These are phyloP conservation scores for Micronycteris hirsuta DNA, from an alignment of 2,113 vertebrate genomes.

Conservation along the genomic window DNA sequence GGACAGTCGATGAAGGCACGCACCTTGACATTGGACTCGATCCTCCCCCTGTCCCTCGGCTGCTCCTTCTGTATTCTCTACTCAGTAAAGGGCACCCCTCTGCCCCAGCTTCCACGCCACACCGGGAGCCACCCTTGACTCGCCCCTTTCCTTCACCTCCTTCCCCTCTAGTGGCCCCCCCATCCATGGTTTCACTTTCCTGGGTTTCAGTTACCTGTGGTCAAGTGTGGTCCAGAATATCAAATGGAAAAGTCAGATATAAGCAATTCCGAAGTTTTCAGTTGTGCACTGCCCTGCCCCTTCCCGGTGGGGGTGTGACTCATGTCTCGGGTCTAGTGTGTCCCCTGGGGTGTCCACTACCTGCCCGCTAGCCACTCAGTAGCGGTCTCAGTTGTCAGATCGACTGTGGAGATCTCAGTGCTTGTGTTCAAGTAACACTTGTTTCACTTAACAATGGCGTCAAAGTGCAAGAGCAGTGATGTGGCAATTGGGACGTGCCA, in stretches of 20 bases:
- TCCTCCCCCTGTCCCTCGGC: not conserved
- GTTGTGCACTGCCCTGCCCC: not conserved
- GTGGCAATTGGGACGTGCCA: too few species aligned
- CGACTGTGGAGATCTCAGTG: not conserved
- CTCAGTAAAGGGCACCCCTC: not conserved
- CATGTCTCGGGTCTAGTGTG: too few species aligned
- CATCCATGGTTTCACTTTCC: not conserved
- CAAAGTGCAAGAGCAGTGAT: not conserved
- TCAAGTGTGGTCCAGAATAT: not conserved
- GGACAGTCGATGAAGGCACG: not conserved
- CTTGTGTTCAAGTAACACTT: not conserved
- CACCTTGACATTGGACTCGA: not conserved
- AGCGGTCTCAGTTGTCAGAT: not conserved
- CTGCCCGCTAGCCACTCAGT: not conserved
- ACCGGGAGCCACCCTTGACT: not conserved
- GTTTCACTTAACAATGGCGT: not conserved
- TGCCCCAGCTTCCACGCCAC: not conserved
- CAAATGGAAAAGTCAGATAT: not conserved
- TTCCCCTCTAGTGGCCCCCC: not conserved
- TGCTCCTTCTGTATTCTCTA: not conserved
- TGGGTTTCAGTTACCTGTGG: not conserved
- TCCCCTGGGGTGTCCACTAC: accelerated
- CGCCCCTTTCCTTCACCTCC: not conserved
- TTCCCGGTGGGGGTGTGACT: not conserved
- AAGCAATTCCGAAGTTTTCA: not conserved